Conservation (phyloP, 53 echinoderm and acorn worm genomes). For the Arbacia lixula region DNA sequence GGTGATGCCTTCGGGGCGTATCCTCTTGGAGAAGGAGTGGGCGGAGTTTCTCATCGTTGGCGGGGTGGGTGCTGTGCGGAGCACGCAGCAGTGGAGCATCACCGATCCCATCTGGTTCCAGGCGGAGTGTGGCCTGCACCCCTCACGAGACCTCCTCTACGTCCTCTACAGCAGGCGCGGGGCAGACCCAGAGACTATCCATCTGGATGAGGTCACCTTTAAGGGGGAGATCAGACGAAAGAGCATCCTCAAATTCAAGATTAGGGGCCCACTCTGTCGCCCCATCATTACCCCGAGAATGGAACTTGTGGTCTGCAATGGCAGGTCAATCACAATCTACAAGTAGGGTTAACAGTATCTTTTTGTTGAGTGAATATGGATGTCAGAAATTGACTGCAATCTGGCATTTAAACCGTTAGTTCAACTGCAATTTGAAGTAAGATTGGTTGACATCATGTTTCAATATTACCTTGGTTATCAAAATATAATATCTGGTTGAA, state of each 20-base stretch:
- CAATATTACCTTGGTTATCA: no score
- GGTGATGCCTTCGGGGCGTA: neutral
- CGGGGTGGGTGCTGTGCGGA: neutral
- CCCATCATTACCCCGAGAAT: conserved; percentile 18
- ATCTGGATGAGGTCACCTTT: conserved; percentile 39
- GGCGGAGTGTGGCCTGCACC: conserved; percentile 11
- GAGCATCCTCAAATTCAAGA: conserved; percentile 9
- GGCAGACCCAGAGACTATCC: neutral
- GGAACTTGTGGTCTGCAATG: conserved; percentile 23
- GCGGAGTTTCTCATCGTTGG: conserved; percentile 18
- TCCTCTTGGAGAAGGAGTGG: conserved; percentile 2
- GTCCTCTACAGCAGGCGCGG: conserved; percentile 24
- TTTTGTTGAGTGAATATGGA: no score
- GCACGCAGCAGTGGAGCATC: neutral
- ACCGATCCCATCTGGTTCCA: conserved; percentile 13
- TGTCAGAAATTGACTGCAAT: no score
- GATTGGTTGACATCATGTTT: no score
- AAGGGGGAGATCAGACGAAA: conserved; percentile 18
- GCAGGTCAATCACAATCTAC: conserved; percentile 18
- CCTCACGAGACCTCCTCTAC: conserved; percentile 21
- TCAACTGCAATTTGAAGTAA: no score
- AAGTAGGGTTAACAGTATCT: no score
- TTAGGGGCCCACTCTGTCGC: conserved; percentile 16
- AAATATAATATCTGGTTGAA: no score
- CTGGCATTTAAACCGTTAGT: no score